Base-by-base conservation (phyloP, 1,140 invertebrate species). In the Anthonomus grandis region DNA sequence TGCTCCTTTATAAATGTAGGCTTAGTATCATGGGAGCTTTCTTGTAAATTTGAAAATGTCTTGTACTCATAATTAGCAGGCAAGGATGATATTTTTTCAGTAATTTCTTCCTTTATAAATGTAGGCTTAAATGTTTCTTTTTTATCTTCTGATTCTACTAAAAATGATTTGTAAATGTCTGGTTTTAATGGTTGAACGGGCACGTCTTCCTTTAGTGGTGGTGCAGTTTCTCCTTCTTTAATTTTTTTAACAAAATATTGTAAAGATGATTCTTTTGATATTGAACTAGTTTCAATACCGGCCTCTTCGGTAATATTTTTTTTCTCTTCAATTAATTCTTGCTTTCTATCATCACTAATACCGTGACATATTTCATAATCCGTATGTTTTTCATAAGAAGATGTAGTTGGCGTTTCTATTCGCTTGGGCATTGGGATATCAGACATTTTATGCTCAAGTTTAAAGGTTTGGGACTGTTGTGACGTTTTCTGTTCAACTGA, bases 181-280 rank as follows among this genome's bases (percentile, higher is more conserved):
- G 57, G 56, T 39, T 67, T 51, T 34, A 57, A 23, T 18, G 55
- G 46, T 41, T 56, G 45, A 4, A 48, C n/a, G 5, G 62, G 50
- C 46, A 57, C 23, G n/a, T n/a, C n/a, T 57, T 72, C 69, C 56
- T 74, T 74, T 3, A 57, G 61, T 45, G 48, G 51, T 23, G 22
- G 39, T 13, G 25, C 42, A 24, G 59, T 15, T 22, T 73, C 70
- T 21, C 51, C 62, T 59, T 65, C 64, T 59, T 74, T 71, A 37
- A 74, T 70, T 58, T 74, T 74, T 42, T 72, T 70, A 1, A 71
- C 70, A 54, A 73, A 73, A 49, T 66, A 74, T 50, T 74, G 67
- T 8, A 74, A 51, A 21, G 73, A 72, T 51, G 68, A 70, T 66
- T 76, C 69, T 58, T 75, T 76, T 8, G 66, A 69, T 34, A 73